A percentile compares a stretch with the other conserved stretches of the same genome.
phyloP scores from a whole-genome alignment of 2,797 vertebrate genomes.

The Cercopithecus diana region DNA sequence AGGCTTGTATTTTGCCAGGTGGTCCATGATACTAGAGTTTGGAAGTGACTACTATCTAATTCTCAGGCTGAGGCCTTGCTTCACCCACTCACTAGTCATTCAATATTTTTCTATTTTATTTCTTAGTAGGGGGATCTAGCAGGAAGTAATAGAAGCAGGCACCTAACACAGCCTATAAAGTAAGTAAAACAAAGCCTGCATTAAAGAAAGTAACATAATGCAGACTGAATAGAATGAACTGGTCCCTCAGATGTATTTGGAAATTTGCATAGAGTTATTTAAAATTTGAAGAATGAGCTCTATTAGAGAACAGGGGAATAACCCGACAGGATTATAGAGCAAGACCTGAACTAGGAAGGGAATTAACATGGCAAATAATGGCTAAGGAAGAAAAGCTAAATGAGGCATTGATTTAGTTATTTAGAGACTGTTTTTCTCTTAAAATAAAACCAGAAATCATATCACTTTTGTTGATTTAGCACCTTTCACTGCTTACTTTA shows the following conservation, averaged over 20 bases:
- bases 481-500: constrained; percentile 67
- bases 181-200: not conserved
- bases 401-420: constrained; percentile 51
- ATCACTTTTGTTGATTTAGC: constrained; percentile 66
- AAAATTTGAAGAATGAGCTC: not conserved
- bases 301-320: not conserved
- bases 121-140: not conserved
- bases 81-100: not conserved
- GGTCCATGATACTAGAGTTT: not conserved
- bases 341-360: not conserved
- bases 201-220: not conserved
- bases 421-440: constrained; percentile 42
- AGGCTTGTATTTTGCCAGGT: not conserved
- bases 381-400: constrained; percentile 10
- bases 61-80: not conserved
- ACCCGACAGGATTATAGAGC: not conserved
- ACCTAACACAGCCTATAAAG: not conserved
- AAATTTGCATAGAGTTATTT: not conserved
- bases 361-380: constrained; percentile 18
- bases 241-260: not conserved
- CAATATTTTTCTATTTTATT: not conserved
- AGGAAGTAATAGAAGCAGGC: not conserved
- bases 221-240: not conserved
- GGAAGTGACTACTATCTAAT: not conserved
- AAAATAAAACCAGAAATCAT: constrained; percentile 55